phyloP scores from a whole-genome alignment of 2,888 invertebrate genomes.

The Acrobasis suavella region DNA sequence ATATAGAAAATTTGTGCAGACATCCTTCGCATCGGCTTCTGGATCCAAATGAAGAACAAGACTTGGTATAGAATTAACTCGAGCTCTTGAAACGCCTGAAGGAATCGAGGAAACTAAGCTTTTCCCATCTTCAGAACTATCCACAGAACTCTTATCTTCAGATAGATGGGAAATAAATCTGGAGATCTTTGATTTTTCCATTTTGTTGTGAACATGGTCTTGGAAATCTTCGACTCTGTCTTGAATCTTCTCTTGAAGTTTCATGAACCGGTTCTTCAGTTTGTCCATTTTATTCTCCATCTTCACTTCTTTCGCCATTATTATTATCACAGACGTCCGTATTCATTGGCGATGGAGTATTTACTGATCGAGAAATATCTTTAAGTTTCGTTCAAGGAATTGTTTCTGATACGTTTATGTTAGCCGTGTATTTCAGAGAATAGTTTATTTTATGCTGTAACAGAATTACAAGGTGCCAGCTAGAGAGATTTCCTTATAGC shows the following conservation, averaged over 20 bases:
- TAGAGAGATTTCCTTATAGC: not conserved
- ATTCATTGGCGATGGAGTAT: slow-evolving; percentile 1
- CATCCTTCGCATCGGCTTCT: slow-evolving; percentile 44
- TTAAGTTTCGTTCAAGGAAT: not conserved
- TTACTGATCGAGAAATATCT: not conserved
- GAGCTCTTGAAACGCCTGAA: slow-evolving; percentile 44
- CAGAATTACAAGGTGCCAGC: not conserved
- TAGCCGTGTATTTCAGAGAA: slow-evolving; percentile 4
- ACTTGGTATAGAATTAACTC: slow-evolving; percentile 52
- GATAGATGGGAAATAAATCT: slow-evolving; percentile 63
- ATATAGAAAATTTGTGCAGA: slow-evolving; percentile 60
- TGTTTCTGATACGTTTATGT: slow-evolving; percentile 7
- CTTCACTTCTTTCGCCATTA: slow-evolving; percentile 48
- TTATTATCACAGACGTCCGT: slow-evolving; percentile 5
- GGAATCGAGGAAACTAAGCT: slow-evolving; percentile 36
- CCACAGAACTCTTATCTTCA: slow-evolving; percentile 62
- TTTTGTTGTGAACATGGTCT: slow-evolving; percentile 68
- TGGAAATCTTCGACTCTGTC: slow-evolving; percentile 71
- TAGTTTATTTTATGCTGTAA: slow-evolving; percentile 9
- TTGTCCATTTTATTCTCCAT: slow-evolving; percentile 65
- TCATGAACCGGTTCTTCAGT: slow-evolving; percentile 60
- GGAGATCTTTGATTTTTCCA: slow-evolving; percentile 58
- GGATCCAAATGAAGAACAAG: slow-evolving; percentile 54
- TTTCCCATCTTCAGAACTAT: slow-evolving; percentile 39
- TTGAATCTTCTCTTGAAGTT: slow-evolving; percentile 69